Base-by-base conservation (phyloP, 2,113 vertebrate genomes). In the Aythya baeri region DNA sequence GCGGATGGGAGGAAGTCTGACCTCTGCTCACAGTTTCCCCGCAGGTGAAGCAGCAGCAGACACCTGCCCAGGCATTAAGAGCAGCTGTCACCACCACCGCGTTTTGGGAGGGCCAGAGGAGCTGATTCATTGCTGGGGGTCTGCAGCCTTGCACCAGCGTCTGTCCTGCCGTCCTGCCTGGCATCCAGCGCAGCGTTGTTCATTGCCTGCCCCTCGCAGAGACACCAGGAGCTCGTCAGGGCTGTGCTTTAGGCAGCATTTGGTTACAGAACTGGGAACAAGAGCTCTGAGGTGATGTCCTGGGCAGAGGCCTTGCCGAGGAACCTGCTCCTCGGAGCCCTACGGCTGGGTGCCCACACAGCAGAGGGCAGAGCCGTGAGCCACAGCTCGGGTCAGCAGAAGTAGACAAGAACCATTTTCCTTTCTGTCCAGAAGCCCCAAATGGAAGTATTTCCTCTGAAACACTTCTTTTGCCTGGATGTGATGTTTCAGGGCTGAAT, bases 401-500 rank as follows among this genome's bases (percentile, higher is more conserved):
- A 59, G 34, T 66, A 79, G 68, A 70, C 34, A 26, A 62, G 36
- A 94, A 46, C 23, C 54, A 2, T 70, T 88, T 83, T 77, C 14
- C 36, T 66, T 90, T 86, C 88, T 81, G 36, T 77, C 67, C 79
- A 67, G 50, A 71, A 86, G 38, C 78, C 86, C 73, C 82, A 49
- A 72, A 75, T 76, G 81, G 77, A 73, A 91, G 49, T 66, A 15
- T 8, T 23, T 76, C 72, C 59, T 74, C 59, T 46, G 38, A 93
- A 89, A 89, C 46, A 29, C 62, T 61, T 50, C 20, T 91, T 85
- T 83, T 88, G 84, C 72, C 75, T 91, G 52, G 15, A 5, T 68
- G 43, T 90, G 15, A 5, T 65, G 43, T 93, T 94, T 93, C 85
- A 96, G 83, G 88, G 70, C 65, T 81, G 61, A 75, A 78, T 43